Evolutionary conservation across 2,113 vertebrate genomes (phyloP), one percentile per base, ranked within the genome.

Genomic region (Podilymbus podiceps): DNA sequence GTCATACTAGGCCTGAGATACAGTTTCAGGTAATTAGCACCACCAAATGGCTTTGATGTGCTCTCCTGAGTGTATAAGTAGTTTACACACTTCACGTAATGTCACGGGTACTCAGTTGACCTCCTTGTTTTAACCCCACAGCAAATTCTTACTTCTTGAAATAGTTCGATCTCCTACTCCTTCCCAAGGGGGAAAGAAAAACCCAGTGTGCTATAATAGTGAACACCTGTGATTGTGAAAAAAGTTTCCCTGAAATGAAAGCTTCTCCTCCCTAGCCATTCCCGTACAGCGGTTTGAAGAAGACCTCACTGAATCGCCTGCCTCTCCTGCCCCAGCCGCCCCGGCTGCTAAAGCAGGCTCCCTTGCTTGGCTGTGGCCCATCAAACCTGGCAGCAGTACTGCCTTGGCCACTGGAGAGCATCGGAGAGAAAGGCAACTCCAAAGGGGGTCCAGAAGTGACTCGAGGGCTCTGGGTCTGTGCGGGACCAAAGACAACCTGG

Each of bases 301-400:
- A 40, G 30, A 74, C 11, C 22, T 35, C 49, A 64, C 55, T 35
- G n/a, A 85, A 13, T 18, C 35, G 17, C 52, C 62, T 44, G 15
- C 17, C 5, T 27, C 11, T 78, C 52, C 52, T 58, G 44, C 71
- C 47, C 63, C 53, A 62, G 9, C 30, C 10, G 0, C 15, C 21
- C 44, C 2, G 3, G 23, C 35, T 85, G 52, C 63, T 42, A 10
- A 7, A 58, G 46, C 0, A 15, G 44, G 0, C 8, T 25, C 17
- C 50, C 33, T 33, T 4, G 1, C 15, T 25, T 12, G 3, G 1
- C 33, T 22, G 42, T 14, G 1, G 71, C 62, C 47, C 35, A 9
- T 8, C 44, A 12, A 23, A 53, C 46, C 64, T 16, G 53, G n/a
- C 76, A 35, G 40, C 22, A 12, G 5, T 30, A 16, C 49, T 82